phyloP scores from a whole-genome alignment of 2,797 vertebrate species.

The Apogon talboti region DNA sequence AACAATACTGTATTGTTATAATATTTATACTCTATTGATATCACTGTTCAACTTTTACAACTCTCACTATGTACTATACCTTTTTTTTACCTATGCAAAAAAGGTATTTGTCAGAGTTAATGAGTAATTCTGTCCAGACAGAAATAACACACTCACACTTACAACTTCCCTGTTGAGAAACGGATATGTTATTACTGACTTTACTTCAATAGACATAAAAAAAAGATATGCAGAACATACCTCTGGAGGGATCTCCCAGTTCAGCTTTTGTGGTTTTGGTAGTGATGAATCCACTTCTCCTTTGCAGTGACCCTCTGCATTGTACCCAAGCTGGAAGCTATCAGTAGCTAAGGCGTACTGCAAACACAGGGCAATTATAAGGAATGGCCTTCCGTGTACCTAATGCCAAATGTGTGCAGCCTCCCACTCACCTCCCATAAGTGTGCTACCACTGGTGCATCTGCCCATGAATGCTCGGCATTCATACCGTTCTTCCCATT shows the following conservation, averaged over 20 bases:
- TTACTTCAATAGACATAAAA: neutral
- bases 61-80: too few species aligned
- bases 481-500: constrained; percentile 91
- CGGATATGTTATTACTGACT: too few species aligned
- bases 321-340: constrained; percentile 90
- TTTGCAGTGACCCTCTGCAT: constrained; percentile 90
- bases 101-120: neutral
- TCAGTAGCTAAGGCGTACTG: constrained; percentile 90
- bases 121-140: too few species aligned
- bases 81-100: too few species aligned
- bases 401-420: too few species aligned
- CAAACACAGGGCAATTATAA: constrained; percentile 20
- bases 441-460: constrained; percentile 89
- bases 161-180: too few species aligned
- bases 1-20: too few species aligned
- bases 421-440: constrained; percentile 87
- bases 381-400: neutral
- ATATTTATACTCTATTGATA: too few species aligned
- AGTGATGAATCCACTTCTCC: constrained; percentile 83
- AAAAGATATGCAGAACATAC: constrained; percentile 61
- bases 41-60: too few species aligned
- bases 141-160: too few species aligned
- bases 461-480: constrained; percentile 92
- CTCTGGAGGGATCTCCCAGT: constrained; percentile 88
- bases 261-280: constrained; percentile 86